phyloP scores from a whole-genome alignment of 2,113 vertebrate species.

The Sylvia atricapilla region DNA sequence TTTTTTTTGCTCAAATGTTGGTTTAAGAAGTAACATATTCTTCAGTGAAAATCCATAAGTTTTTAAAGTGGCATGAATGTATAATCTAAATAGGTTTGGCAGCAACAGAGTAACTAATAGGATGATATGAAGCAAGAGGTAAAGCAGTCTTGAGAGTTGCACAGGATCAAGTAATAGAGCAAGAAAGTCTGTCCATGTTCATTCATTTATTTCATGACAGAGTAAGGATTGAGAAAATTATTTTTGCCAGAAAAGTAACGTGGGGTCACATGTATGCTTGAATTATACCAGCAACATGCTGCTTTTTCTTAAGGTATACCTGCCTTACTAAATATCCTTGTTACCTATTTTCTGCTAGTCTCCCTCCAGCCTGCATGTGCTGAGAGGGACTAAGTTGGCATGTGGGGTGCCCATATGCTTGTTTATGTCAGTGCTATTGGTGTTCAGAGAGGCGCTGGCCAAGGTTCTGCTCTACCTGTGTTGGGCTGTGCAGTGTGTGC shows the following conservation, averaged over 20 bases:
- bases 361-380: background rate
- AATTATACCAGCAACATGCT: background rate
- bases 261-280: background rate
- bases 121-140: background rate
- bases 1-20: background rate
- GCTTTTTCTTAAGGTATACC: rapidly evolving
- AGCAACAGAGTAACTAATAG: background rate
- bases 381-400: background rate
- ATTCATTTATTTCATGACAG: background rate
- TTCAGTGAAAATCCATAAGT: background rate
- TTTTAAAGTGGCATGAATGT: background rate
- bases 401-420: background rate
- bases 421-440: background rate
- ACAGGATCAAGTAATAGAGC: background rate
- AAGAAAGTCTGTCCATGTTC: background rate
- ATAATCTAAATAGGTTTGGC: background rate
- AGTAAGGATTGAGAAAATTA: background rate
- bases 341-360: background rate
- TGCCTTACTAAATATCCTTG: background rate
- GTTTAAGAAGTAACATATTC: background rate
- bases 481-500: rapidly evolving
- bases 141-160: background rate
- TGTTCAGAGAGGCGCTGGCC: background rate
- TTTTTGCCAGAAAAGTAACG: background rate
- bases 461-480: rapidly evolving